Percentiles rank a stretch among this genome's conserved stretches.
These are phyloP conservation scores for Lucilia sericata DNA, from an alignment of 1,140 invertebrate genomes.

Conservation along the genomic window DNA sequence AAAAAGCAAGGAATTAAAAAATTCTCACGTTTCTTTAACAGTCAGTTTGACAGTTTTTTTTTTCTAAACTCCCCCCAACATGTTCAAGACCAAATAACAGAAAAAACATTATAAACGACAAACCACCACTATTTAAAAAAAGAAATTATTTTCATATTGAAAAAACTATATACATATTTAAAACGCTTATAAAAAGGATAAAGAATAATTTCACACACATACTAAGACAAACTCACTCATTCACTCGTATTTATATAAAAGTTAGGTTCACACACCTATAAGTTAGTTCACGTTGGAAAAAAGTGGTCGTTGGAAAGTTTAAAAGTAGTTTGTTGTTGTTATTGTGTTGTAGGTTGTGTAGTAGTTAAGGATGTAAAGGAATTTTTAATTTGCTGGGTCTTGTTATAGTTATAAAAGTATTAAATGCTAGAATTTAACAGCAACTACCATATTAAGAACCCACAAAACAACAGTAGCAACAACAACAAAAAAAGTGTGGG, in stretches of 20 bases:
- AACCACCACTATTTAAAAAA: not conserved
- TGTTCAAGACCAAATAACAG: too few relatives aligned
- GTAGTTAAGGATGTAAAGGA: conserved; percentile 27
- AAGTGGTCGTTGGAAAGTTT: not conserved
- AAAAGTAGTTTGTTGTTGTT: not conserved
- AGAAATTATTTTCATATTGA: not conserved
- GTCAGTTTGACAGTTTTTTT: not conserved
- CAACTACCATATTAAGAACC: too few relatives aligned
- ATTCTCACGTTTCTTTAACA: not conserved
- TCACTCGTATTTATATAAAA: too few relatives aligned
- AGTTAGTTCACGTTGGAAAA: not conserved
- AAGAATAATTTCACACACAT: not conserved
- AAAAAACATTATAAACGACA: too few relatives aligned
- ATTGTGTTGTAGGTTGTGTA: not conserved
- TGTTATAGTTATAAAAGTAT: not conserved
- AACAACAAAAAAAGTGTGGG: not conserved
- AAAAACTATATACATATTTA: not conserved
- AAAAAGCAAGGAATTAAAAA: not conserved
- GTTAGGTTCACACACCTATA: too few relatives aligned
- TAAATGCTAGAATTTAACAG: not conserved
- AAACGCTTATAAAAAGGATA: not conserved
- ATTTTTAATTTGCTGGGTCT: conserved; percentile 11
- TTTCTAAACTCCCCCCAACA: not conserved
- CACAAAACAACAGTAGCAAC: too few relatives aligned
- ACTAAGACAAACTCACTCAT: too few relatives aligned